Base-by-base conservation (phyloP, 2,113 vertebrate genomes). In the Tursiops truncatus region DNA sequence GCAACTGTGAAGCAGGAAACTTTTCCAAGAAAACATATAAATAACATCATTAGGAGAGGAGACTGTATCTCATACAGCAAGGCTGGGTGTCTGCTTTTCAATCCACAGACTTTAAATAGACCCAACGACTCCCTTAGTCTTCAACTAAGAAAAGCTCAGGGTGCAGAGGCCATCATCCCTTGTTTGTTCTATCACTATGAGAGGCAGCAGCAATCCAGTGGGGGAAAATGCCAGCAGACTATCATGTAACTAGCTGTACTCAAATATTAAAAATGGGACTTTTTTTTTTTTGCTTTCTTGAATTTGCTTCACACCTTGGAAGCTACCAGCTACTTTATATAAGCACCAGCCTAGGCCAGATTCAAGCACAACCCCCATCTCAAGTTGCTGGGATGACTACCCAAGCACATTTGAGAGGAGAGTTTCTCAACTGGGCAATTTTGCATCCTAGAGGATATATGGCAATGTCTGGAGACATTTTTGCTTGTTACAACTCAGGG, bases 21-120 rank as follows among this genome's bases (percentile, higher is more conserved):
- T 94, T 90, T 90, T 94, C 89, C 58, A 76, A 79, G 36, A 79
- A 93, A 94, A 93, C 4, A 76, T 41, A 44, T 4, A 91, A 44
- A 44, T 4, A 91, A 38, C 44, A 84, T 71, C 44, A 7, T 96
- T 62, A 90, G 67, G 56, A 76, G 36, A 90, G 81, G 58, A 56
- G 28, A 65, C 68, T 68, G n/a, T 15, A 18, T 44, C 44, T 71
- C 89, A 8, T n/a, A 41, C 38, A 79, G 41, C 36, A 60, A 77
- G 41, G 81, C 58, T 74, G 25, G 12, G 8, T 15, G 6, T 41
- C 31, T 89, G 70, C 41, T 81, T 90, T 76, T 89, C 90, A 89
- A 70, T 21, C 50, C 25, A 31, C 2, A 47, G 50, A 79, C 62
- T 97, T 88, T 87, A 85, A 31, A n/a, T 21, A 76, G 67, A 60